These are phyloP conservation scores for Drosophila peninsularis DNA, from an alignment of 2,888 invertebrate genomes.

Conservation along the genomic window DNA sequence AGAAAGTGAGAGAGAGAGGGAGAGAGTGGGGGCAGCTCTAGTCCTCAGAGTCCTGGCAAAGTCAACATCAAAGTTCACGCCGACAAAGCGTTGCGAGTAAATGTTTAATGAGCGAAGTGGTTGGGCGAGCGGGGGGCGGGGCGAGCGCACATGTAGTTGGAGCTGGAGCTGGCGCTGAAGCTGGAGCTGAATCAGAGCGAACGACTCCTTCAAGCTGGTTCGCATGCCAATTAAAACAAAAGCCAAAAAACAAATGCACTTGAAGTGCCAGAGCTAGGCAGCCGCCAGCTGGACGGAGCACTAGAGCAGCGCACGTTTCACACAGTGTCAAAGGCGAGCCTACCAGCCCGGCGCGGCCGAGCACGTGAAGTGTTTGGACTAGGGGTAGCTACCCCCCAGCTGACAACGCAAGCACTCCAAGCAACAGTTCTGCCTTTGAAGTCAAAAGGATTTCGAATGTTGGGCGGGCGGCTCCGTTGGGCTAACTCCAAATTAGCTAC, in stretches of 20 bases:
- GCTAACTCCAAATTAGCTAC: conserved; percentile 70
- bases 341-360: conserved; percentile 35
- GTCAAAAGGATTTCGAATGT: conserved; percentile 66
- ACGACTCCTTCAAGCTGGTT: conserved; percentile 62
- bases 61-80: conserved; percentile 82
- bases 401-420: conserved; percentile 53
- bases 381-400: conserved; percentile 12
- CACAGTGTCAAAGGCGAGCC: conserved; percentile 77
- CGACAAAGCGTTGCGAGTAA: conserved; percentile 81
- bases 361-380: conserved; percentile 75
- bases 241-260: conserved; percentile 79
- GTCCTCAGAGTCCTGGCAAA: conserved; percentile 49
- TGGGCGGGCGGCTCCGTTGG: conserved; percentile 26
- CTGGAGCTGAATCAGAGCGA: conserved; percentile 22
- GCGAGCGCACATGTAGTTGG: conserved; percentile 21
- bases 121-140: background rate
- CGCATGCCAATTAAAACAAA: conserved; percentile 81
- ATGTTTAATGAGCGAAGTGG: conserved; percentile 76
- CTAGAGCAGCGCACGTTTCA: conserved; percentile 50
- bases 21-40: background rate
- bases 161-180: conserved; percentile 12
- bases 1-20: background rate
- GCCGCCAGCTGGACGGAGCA: conserved; percentile 7
- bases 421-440: conserved; percentile 79
- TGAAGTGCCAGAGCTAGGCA: conserved; percentile 32